Conservation (phyloP, 2,888 invertebrate species). For the Ecliptopera silaceata region DNA sequence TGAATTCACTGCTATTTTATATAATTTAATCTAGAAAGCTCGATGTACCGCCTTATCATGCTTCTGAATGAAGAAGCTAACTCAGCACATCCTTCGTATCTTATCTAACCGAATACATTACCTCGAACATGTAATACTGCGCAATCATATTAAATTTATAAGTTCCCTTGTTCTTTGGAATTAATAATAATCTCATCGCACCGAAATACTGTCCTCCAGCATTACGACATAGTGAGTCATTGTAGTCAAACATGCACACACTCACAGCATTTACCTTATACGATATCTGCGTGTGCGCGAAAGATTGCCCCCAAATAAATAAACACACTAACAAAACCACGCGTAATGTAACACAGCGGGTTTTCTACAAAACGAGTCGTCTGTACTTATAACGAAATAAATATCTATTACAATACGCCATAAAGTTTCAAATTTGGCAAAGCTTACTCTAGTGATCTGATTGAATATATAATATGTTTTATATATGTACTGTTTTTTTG, state of each 20-base stretch:
- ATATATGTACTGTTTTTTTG: too few species aligned
- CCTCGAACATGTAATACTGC: slow-evolving; percentile 19
- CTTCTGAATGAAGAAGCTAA: slow-evolving; percentile 27
- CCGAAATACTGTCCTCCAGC: slow-evolving; percentile 75
- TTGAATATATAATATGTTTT: too few species aligned
- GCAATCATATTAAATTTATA: slow-evolving; percentile 26
- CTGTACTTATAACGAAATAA: too few species aligned
- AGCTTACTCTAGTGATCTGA: too few species aligned
- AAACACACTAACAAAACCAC: slow-evolving; percentile 50
- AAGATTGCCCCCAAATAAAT: slow-evolving; percentile 65
- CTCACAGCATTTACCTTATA: slow-evolving; percentile 61
- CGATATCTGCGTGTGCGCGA: slow-evolving; percentile 56
- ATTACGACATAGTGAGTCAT: slow-evolving; percentile 76
- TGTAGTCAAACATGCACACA: slow-evolving; percentile 62
- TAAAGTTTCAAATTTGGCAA: too few species aligned
- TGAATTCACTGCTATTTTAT: neutral
- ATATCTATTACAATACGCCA: too few species aligned
- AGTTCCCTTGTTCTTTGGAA: slow-evolving; percentile 43
- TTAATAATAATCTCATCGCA: slow-evolving; percentile 73
- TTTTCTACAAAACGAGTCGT: slow-evolving; percentile 73
- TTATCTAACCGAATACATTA: slow-evolving; percentile 30
- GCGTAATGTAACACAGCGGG: slow-evolving; percentile 66
- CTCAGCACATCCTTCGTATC: slow-evolving; percentile 30
- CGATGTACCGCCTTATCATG: slow-evolving; percentile 18
- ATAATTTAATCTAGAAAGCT: slow-evolving; percentile 23